Conservation (phyloP, 1,140 invertebrate species). For the Chymomyza costata region DNA sequence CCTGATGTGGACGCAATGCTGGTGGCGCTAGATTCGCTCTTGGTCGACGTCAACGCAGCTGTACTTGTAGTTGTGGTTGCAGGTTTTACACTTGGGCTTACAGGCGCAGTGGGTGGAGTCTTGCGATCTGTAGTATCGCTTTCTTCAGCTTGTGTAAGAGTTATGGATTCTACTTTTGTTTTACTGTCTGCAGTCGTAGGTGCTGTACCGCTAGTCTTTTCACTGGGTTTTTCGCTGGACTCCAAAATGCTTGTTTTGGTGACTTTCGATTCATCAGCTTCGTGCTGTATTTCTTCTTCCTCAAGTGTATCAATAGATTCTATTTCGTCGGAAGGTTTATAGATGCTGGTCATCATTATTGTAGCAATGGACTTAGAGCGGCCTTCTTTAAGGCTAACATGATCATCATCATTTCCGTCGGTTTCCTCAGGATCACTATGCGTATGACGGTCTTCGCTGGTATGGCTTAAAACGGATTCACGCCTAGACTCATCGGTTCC, state of each 20-base stretch:
- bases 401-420: constrained; percentile 40
- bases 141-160: constrained; percentile 42
- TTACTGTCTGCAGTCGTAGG: constrained; percentile 25
- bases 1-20: constrained; percentile 59
- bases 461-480: constrained; percentile 60
- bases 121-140: constrained; percentile 47
- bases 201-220: constrained; percentile 32
- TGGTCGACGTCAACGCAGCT: constrained; percentile 9
- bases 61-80: constrained; percentile 13
- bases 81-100: constrained; percentile 62
- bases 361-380: constrained; percentile 73
- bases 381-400: constrained; percentile 54
- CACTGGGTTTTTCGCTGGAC: constrained; percentile 41
- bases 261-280: constrained; percentile 14
- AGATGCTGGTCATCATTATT: constrained; percentile 75
- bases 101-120: constrained; percentile 70
- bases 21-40: constrained; percentile 47
- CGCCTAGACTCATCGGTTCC: constrained; percentile 62
- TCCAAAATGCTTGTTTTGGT: constrained; percentile 38
- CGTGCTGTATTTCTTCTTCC: constrained; percentile 41
- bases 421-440: constrained; percentile 68
- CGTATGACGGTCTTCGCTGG: constrained; percentile 61
- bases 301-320: constrained; percentile 35
- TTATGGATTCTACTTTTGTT: constrained; percentile 53
- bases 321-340: constrained; percentile 60